A percentile compares a stretch with the other conserved stretches of the same genome.
Evolutionary conservation across 2,797 vertebrate genomes (phyloP).

Genomic region (Pteropus rufus): DNA sequence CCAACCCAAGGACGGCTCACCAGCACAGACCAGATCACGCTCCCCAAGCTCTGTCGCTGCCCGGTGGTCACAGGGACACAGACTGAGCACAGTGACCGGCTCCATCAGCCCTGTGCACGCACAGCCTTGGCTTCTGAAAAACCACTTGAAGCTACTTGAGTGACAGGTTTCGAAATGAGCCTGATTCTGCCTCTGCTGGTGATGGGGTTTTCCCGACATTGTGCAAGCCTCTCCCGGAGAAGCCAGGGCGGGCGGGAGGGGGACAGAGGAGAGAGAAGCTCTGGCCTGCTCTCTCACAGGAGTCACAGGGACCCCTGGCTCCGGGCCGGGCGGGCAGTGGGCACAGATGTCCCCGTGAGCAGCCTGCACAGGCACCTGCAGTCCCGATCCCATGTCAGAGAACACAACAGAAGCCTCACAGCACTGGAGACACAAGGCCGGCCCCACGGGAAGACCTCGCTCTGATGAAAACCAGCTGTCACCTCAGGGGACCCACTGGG

Average conservation of each 20-base stretch:
- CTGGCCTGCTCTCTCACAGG: neutral
- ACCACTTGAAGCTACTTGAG: neutral
- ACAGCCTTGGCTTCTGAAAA: neutral
- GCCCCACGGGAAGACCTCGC: neutral
- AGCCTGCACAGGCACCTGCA: neutral
- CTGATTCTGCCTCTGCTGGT: slow-evolving; percentile 66
- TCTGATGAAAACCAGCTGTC: neutral
- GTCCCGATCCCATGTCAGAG: neutral
- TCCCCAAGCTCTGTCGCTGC: rapidly evolving
- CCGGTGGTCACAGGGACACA: neutral
- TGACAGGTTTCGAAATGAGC: neutral
- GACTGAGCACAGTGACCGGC: neutral
- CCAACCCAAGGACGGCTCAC: neutral
- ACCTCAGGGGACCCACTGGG: neutral
- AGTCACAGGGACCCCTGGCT: rapidly evolving
- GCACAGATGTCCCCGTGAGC: neutral
- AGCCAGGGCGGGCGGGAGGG: neutral
- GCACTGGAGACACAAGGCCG: neutral
- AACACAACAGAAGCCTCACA: neutral
- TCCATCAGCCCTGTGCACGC: neutral
- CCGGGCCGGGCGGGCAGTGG: neutral
- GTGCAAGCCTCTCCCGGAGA: neutral
- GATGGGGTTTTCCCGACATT: neutral
- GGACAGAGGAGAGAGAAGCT: neutral
- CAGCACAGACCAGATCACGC: neutral